phyloP scores from a whole-genome alignment of 2,797 vertebrate genomes.

The Characodon lateralis region DNA sequence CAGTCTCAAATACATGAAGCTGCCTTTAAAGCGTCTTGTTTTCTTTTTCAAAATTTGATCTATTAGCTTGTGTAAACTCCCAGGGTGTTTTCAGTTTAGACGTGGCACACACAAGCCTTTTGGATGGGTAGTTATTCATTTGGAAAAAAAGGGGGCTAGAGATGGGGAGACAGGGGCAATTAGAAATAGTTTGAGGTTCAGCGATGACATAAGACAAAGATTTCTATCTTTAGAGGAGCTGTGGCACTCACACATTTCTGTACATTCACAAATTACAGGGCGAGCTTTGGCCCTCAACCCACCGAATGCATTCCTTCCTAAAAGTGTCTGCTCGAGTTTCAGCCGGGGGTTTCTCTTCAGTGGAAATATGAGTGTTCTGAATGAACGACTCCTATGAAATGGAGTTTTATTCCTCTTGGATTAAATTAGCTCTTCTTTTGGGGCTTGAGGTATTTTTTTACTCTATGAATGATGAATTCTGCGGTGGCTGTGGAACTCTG shows the following conservation, averaged over 20 bases:
- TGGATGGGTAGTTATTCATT: conserved; percentile 79
- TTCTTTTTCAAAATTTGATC: conserved; percentile 60
- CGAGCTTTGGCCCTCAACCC: conserved; percentile 81
- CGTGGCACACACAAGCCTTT: conserved; percentile 66
- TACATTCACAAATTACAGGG: conserved; percentile 86
- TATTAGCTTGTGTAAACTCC: conserved; percentile 69
- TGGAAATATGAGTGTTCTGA: conserved; percentile 82
- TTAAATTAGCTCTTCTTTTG: conserved; percentile 78
- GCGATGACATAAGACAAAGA: conserved; percentile 83
- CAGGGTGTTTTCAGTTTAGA: conserved; percentile 79
- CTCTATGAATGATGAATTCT: conserved; percentile 81
- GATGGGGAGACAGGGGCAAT: conserved; percentile 66
- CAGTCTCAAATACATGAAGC: conserved; percentile 52
- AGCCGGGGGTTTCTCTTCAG: conserved; percentile 79
- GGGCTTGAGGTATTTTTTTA: conserved; percentile 72
- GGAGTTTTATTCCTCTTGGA: conserved; percentile 79
- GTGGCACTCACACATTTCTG: conserved; percentile 82
- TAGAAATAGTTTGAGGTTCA: conserved; percentile 81
- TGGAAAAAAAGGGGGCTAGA: conserved; percentile 69
- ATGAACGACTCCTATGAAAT: conserved; percentile 80
- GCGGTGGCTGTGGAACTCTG: conserved; percentile 72
- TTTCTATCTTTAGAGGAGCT: conserved; percentile 82
- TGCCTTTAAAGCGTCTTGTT: conserved; percentile 53
- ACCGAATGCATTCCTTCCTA: conserved; percentile 84
- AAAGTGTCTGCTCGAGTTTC: conserved; percentile 84